Evolutionary conservation across 92 coral and sea anemone genomes (phyloP).

Genomic region (Porites cylindrica): DNA sequence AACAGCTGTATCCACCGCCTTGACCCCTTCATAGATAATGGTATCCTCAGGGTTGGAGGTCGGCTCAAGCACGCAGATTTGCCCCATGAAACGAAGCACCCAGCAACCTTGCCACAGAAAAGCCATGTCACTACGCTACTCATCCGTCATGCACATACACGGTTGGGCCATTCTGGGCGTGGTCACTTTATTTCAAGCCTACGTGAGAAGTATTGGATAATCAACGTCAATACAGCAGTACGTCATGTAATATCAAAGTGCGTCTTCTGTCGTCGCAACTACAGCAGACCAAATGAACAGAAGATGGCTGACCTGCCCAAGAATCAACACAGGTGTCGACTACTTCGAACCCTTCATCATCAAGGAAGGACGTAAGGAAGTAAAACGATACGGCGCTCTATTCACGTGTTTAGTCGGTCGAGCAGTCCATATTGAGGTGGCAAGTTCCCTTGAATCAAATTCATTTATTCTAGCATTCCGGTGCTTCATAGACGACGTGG

Average conservation of each 20-base stretch:
- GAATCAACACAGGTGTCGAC: slow-evolving; percentile 27
- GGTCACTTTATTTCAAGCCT: slow-evolving; percentile 47
- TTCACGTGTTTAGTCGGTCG: slow-evolving; percentile 53
- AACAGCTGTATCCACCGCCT: slow-evolving; percentile 45
- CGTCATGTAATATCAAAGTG: slow-evolving; percentile 45
- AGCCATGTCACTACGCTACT: slow-evolving; percentile 56
- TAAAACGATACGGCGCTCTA: slow-evolving; percentile 41
- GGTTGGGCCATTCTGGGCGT: slow-evolving; percentile 57
- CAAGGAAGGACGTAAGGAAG: slow-evolving; percentile 29
- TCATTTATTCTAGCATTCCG: slow-evolving; percentile 30
- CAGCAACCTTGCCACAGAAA: slow-evolving; percentile 51
- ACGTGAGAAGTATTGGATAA: slow-evolving; percentile 52
- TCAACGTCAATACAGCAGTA: slow-evolving; percentile 42
- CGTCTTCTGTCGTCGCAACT: slow-evolving; percentile 35
- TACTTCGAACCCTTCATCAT: slow-evolving; percentile 37
- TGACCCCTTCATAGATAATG: slow-evolving; percentile 55
- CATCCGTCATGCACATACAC: slow-evolving; percentile 48
- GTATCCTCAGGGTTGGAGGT: slow-evolving; percentile 61
- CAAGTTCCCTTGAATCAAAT: slow-evolving; percentile 7
- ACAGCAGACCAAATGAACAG: slow-evolving; percentile 18
- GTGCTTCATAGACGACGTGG: slow-evolving; percentile 46
- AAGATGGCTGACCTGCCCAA: slow-evolving; percentile 60
- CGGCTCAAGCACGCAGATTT: slow-evolving; percentile 51
- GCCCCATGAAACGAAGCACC: slow-evolving; percentile 40
- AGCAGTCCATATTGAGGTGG: slow-evolving; percentile 13